Evolutionary conservation across 1,140 invertebrate genomes (phyloP).

Genomic region (Hyphantria cunea): DNA sequence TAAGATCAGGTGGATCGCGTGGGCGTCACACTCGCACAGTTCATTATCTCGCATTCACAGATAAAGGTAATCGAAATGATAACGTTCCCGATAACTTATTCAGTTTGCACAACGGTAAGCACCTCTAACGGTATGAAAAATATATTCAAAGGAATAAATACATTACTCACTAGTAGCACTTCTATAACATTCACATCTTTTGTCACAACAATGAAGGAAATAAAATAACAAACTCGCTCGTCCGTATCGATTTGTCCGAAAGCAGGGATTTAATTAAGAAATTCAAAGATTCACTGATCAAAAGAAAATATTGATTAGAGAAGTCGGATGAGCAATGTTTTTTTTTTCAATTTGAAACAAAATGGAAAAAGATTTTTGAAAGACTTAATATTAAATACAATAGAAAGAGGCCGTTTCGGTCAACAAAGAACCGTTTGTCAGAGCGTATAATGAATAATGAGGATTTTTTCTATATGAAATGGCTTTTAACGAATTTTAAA

Average conservation of each 20-base stretch:
- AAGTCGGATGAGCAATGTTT: conserved; percentile 2
- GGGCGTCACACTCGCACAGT: conserved; percentile 42
- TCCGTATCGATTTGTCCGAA: conserved; percentile 13
- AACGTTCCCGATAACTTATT: conserved; percentile 21
- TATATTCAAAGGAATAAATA: conserved; percentile 8
- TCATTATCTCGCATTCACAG: conserved; percentile 42
- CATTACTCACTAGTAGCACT: conserved; percentile 1
- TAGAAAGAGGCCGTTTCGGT: background rate
- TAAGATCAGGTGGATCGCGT: conserved; percentile 33
- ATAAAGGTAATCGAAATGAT: conserved; percentile 36
- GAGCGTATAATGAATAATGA: conserved; percentile 2
- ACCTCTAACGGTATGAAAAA: conserved; percentile 3
- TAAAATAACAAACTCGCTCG: conserved; percentile 20
- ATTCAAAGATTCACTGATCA: conserved; percentile 18
- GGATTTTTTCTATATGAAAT: conserved; percentile 6
- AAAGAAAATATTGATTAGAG: conserved; percentile 13
- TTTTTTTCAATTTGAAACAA: conserved; percentile 7
- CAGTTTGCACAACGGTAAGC: conserved; percentile 39
- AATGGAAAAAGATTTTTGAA: conserved; percentile 2
- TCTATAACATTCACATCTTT: background rate
- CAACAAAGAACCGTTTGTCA: conserved; percentile 1
- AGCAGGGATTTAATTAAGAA: conserved; percentile 26
- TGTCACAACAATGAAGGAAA: conserved; percentile 11
- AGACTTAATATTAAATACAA: conserved; percentile 5
- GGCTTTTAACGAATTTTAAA: conserved; percentile 3